These are phyloP conservation scores for Caenorhabditis imperialis DNA, from an alignment of 2,888 invertebrate genomes.

Conservation along the genomic window DNA sequence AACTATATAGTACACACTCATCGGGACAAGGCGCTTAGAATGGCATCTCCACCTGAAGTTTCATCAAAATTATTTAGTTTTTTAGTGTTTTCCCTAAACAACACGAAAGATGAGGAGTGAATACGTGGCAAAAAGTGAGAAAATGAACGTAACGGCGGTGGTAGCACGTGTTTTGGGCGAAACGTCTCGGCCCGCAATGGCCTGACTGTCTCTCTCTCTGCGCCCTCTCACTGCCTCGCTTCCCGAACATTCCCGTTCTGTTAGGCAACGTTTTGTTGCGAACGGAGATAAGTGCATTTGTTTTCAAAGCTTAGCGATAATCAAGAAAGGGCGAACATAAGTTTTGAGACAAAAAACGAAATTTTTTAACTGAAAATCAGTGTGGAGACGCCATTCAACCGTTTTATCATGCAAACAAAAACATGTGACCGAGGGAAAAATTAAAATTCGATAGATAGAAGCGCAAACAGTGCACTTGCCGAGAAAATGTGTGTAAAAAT, in stretches of 20 bases:
- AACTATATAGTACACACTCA: conserved; percentile 47
- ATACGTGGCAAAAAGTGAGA: not conserved
- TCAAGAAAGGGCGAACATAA: no score
- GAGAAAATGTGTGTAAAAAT: conserved; percentile 2
- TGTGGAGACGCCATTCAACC: conserved; percentile 41
- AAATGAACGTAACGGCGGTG: conserved; percentile 11
- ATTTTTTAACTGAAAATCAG: not conserved
- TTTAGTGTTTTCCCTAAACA: not conserved
- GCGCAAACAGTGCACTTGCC: conserved; percentile 2
- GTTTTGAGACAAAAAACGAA: not conserved
- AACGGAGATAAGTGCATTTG: no score
- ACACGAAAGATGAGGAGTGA: not conserved
- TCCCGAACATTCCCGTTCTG: conserved; percentile 53
- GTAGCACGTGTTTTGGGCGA: conserved; percentile 46
- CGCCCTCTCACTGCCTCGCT: conserved; percentile 14
- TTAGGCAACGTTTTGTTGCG: conserved; percentile 50
- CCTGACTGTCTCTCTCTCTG: conserved; percentile 25
- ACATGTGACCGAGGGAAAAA: conserved; percentile 22
- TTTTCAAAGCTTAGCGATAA: not conserved
- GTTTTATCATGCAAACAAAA: not conserved
- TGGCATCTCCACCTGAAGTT: conserved; percentile 53
- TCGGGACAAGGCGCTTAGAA: conserved; percentile 23
- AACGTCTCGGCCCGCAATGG: conserved; percentile 17
- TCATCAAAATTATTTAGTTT: conserved; percentile 1
- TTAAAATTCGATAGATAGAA: no score